phyloP scores from a whole-genome alignment of 2,113 vertebrate genomes.

The Poecilia latipinna region DNA sequence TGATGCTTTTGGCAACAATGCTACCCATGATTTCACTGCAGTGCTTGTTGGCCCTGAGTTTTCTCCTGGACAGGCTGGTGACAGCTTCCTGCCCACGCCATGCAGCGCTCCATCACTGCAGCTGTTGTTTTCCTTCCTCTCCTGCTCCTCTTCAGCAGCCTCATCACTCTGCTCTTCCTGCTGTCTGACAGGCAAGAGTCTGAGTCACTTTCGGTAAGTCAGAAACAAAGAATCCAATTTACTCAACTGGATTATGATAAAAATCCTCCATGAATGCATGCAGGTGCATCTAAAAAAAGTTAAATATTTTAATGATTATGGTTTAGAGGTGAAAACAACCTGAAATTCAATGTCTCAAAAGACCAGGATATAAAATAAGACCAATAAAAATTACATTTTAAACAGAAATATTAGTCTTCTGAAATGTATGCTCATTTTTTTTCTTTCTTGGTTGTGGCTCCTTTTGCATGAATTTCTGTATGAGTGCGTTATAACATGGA shows the following conservation, averaged over 20 bases:
- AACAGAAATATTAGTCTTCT: no score
- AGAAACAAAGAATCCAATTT: not conserved
- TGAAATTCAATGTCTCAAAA: not conserved
- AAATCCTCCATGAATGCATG: not conserved
- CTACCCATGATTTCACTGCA: not conserved
- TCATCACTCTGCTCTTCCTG: constrained; percentile 21
- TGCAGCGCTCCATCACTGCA: constrained; percentile 10
- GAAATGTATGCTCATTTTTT: no score
- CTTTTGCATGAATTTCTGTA: no score
- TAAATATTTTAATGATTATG: not conserved
- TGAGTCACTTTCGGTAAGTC: constrained; percentile 22
- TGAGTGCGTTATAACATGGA: no score
- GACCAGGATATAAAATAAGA: not conserved
- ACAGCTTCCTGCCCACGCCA: constrained; percentile 6
- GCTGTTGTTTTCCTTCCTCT: constrained; percentile 33
- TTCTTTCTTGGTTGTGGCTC: no score
- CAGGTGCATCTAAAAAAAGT: not conserved
- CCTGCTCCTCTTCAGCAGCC: constrained; percentile 18
- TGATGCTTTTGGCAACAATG: not conserved
- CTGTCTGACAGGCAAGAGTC: constrained; percentile 30
- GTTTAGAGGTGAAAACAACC: not conserved
- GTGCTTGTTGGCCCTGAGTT: not conserved
- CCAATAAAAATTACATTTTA: no score
- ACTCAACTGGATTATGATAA: not conserved
- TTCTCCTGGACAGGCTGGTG: constrained; percentile 2